A percentile compares a stretch with the other conserved stretches of the same genome.
Evolutionary conservation across 2,113 vertebrate species (phyloP).

Genomic region (Coregonus clupeaformis): DNA sequence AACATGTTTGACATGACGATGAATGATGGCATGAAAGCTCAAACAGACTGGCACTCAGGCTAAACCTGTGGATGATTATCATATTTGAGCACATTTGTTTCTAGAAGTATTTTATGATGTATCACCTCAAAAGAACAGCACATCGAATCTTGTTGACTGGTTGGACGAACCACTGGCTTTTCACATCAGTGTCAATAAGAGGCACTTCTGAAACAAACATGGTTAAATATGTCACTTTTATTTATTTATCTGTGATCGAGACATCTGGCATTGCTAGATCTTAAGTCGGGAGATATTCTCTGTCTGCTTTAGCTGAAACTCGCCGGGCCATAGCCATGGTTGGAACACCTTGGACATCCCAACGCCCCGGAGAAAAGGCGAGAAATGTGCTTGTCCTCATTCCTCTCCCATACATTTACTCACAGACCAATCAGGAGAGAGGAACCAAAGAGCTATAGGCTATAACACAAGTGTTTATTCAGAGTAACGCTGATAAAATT

Average conservation of each 20-base stretch:
- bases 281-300: not conserved
- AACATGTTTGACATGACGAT: too few relatives aligned
- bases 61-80: too few relatives aligned
- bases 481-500: slow-evolving; percentile 42
- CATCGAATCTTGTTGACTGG: not conserved
- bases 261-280: not conserved
- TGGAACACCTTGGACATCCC: not conserved
- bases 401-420: slow-evolving; percentile 1
- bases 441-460: slow-evolving; percentile 38
- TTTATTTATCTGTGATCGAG: not conserved
- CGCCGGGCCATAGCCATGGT: not conserved
- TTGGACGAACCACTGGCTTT: too few relatives aligned
- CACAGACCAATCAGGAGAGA: slow-evolving; percentile 13
- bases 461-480: slow-evolving; percentile 54
- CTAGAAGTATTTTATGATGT: not conserved
- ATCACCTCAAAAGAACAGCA: not conserved
- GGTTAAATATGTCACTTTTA: slow-evolving; percentile 8
- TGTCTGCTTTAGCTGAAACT: not conserved
- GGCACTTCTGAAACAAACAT: slow-evolving; percentile 6
- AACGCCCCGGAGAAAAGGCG: not conserved
- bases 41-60: too few relatives aligned
- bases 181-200: not conserved
- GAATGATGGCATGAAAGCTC: too few relatives aligned
- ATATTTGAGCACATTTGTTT: not conserved
- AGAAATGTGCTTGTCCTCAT: not conserved